Evolutionary conservation across 2,113 vertebrate species (phyloP).

Genomic region (Odontophorus gujanensis): DNA sequence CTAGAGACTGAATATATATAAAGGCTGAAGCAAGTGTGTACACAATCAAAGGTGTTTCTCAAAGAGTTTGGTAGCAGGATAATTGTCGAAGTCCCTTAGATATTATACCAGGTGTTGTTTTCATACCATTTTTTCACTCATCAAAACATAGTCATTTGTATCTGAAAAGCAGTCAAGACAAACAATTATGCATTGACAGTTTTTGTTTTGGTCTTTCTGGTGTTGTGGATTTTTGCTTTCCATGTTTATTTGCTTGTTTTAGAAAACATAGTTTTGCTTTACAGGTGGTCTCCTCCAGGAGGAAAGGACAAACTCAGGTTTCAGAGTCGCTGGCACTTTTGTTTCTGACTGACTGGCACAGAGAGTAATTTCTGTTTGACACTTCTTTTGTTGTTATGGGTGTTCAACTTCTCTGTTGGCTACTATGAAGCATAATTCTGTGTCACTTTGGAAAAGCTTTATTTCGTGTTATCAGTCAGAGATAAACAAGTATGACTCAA

Average conservation of each 20-base stretch:
- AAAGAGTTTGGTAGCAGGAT: not conserved
- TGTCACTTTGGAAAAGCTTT: not conserved
- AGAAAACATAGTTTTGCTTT: slow-evolving; percentile 26
- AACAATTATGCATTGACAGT: not conserved
- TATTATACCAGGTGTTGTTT: not conserved
- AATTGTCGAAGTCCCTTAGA: not conserved
- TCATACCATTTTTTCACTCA: not conserved
- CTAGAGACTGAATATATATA: not conserved
- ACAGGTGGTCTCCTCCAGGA: not conserved
- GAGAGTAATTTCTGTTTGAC: not conserved
- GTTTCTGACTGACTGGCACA: not conserved
- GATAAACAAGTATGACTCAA: not conserved
- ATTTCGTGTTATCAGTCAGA: not conserved
- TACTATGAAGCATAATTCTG: not conserved
- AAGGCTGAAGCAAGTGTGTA: not conserved
- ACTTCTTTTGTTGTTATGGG: not conserved
- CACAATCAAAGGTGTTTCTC: slow-evolving; percentile 13
- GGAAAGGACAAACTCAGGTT: not conserved
- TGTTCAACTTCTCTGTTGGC: not conserved
- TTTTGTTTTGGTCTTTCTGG: not conserved
- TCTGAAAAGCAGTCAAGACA: slow-evolving; percentile 32
- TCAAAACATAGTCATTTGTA: not conserved
- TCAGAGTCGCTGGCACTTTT: not conserved
- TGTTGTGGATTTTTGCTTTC: not conserved
- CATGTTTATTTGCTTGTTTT: not conserved